phyloP scores from a whole-genome alignment of 64 coral and sea anemone species.

The Dendrophyllia cribrosa region DNA sequence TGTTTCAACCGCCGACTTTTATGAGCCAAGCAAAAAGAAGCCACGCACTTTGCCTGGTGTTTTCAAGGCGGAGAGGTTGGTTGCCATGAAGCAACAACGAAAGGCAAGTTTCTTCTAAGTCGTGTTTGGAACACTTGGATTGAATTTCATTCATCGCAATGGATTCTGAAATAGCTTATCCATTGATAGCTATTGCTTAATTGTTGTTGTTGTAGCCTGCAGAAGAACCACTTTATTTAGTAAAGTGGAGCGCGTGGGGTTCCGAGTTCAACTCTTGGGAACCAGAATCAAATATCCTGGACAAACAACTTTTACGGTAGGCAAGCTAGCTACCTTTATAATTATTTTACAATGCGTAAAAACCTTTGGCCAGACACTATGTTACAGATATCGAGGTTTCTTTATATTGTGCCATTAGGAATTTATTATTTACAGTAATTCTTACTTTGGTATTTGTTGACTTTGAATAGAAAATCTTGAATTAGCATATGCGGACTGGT shows the following conservation, averaged over 20 bases:
- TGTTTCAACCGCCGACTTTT: not conserved
- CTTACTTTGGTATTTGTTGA: too few relatives aligned
- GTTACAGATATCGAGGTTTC: not conserved
- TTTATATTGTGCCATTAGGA: not conserved
- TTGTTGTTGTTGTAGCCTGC: not conserved
- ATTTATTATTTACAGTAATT: too few relatives aligned
- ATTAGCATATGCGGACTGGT: too few relatives aligned
- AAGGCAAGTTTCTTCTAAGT: not conserved
- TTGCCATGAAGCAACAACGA: not conserved
- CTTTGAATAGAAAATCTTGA: too few relatives aligned
- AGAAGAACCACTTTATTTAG: not conserved
- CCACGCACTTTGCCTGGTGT: not conserved
- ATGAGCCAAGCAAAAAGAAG: not conserved
- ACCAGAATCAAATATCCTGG: constrained; percentile 1
- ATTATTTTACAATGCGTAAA: too few relatives aligned
- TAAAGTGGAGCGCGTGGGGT: not conserved
- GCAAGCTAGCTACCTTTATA: not conserved
- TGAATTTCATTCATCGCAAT: too few relatives aligned
- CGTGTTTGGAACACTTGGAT: not conserved
- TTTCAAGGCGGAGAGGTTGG: not conserved
- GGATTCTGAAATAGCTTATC: not conserved
- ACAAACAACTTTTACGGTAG: not conserved
- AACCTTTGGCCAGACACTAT: too few relatives aligned
- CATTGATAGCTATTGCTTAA: not conserved
- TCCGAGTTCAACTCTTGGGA: not conserved